Percentiles rank a stretch among this genome's conserved stretches.
phyloP scores from a whole-genome alignment of 1,140 invertebrate species.

The Pogonomyrmex californicus region DNA sequence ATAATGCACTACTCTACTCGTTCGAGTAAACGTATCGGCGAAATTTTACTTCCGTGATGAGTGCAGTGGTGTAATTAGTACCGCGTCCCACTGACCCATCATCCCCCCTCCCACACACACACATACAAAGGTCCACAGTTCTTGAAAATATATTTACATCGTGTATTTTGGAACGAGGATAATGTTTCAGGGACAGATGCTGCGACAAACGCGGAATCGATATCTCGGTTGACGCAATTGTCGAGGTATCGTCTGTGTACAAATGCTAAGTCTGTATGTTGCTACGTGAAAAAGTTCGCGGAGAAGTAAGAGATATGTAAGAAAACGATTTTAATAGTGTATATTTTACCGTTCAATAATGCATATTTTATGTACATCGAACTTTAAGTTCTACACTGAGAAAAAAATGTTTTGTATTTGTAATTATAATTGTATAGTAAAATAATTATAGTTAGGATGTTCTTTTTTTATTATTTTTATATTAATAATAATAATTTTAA shows the following conservation, averaged over 20 bases:
- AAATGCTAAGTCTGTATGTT: not conserved
- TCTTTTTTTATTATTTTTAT: no score
- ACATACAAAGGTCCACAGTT: not conserved
- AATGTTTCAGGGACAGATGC: conserved; percentile 7
- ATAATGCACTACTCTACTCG: conserved; percentile 1
- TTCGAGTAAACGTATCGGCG: not conserved
- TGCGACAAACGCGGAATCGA: not conserved
- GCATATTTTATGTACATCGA: not conserved
- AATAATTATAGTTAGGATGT: no score
- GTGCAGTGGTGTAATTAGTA: conserved; percentile 22
- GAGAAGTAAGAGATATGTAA: not conserved
- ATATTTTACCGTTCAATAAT: not conserved
- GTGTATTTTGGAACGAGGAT: not conserved
- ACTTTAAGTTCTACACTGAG: not conserved
- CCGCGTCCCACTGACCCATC: conserved; percentile 22
- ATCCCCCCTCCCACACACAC: not conserved
- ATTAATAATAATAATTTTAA: no score
- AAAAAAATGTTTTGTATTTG: not conserved
- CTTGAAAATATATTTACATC: conserved; percentile 23
- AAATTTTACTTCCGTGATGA: not conserved
- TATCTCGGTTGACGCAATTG: not conserved
- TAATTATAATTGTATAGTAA: not conserved
- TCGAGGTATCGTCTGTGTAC: not conserved
- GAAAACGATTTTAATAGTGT: not conserved
- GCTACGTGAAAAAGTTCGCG: not conserved